These are phyloP conservation scores for Cladopsammia gracilis DNA, from an alignment of 64 coral and sea anemone species.

Conservation along the genomic window DNA sequence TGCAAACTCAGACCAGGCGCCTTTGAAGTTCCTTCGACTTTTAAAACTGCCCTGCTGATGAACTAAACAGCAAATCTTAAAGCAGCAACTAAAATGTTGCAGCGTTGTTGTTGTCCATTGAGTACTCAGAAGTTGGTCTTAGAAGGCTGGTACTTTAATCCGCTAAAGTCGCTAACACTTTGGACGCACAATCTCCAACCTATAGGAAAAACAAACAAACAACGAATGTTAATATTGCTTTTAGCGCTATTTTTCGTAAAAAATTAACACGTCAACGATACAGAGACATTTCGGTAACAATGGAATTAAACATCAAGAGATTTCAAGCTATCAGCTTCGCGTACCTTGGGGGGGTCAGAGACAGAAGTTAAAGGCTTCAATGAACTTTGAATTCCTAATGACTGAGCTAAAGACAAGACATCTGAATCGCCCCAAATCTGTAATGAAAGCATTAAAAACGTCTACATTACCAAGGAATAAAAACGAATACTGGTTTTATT, in stretches of 20 bases:
- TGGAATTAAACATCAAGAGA: too few relatives aligned
- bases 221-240: too few relatives aligned
- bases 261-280: too few relatives aligned
- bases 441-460: background rate
- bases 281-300: too few relatives aligned
- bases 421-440: slow-evolving; percentile 68
- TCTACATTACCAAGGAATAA: background rate
- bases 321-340: background rate
- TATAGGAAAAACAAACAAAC: background rate
- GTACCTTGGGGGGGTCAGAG: slow-evolving; percentile 66
- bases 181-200: slow-evolving; percentile 51
- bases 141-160: background rate
- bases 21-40: too few relatives aligned
- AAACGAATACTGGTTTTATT: too few relatives aligned
- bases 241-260: background rate
- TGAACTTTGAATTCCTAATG: slow-evolving; percentile 57
- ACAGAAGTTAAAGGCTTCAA: slow-evolving; percentile 10
- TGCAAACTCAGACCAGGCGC: too few relatives aligned
- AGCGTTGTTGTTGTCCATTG: background rate
- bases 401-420: slow-evolving; percentile 43
- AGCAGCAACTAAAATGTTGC: background rate
- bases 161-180: slow-evolving; percentile 30
- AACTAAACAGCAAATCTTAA: background rate
- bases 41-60: too few relatives aligned
- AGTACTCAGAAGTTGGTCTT: background rate